Base-by-base conservation (phyloP, 2,888 invertebrate genomes). In the Drosophila basisetae region DNA sequence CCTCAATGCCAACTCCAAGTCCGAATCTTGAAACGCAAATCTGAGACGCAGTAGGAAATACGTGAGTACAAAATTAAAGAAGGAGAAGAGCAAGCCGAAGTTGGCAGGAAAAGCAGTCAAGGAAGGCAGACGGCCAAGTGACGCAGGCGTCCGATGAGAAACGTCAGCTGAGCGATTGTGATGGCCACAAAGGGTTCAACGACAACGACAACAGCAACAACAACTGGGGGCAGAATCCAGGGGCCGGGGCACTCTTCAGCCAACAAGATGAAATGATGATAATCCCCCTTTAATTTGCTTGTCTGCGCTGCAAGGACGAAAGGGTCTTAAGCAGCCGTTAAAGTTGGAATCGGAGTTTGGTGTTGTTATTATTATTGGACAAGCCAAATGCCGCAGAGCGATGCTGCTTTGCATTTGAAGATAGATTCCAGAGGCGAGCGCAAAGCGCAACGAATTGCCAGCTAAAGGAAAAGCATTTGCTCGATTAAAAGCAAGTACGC, bases 151-250 rank as follows among this genome's bases (percentile, higher is more conserved):
- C 55, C 52, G 76, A 68, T 84, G 88, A 73, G 83, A 87, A 90
- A 82, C 90, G 91, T 91, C 90, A 91, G 91, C 91, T 91, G 90
- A 91, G 82, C 75, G 69, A 81, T 60, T 64, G 37, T 61, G 66
- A 63, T 60, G 52, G 47, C 50, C 56, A 62, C 68, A 68, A 39
- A 67, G 88, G 90, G 82, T 84, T 83, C 65, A 52, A 35, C 56
- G 47, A 55, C 30, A 59, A 47, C 49, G 28, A 5, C 50, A 28
- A 10, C 50, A 10, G 2, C 28, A 9, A 18, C 52, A 25, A 13
- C 10, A 49, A 22, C 37, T 25, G 7, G 13, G 18, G 25, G 11
- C 18, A 39, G n/a, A 58, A 37, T 35, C 5, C 13, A 28, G 35
- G 35, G 60, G 54, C 13, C 69, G 47, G 33, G 52, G 43, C 39